Evolutionary conservation across 2,113 vertebrate species (phyloP).

Genomic region (Perca fluviatilis): DNA sequence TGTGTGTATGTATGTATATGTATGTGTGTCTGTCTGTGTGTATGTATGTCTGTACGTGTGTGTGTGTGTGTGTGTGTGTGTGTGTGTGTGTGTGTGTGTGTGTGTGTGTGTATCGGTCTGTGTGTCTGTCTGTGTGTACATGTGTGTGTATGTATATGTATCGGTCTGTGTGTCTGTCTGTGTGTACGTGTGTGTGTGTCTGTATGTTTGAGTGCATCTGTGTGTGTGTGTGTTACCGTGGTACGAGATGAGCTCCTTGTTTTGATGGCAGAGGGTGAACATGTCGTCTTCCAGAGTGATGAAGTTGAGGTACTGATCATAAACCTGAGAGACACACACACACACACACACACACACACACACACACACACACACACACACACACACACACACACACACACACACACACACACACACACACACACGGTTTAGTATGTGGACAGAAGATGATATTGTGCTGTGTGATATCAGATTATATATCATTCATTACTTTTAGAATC

Average conservation of each 20-base stretch:
- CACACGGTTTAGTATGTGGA: too few relatives aligned
- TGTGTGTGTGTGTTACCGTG: conserved; percentile 87
- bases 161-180: background rate
- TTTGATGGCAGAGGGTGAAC: conserved; percentile 97
- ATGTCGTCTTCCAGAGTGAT: conserved; percentile 99
- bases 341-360: conserved; percentile 10
- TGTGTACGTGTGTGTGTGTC: conserved; percentile 2
- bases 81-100: too few relatives aligned
- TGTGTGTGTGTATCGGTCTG: background rate
- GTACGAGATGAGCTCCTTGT: conserved; percentile 97
- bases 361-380: conserved; percentile 5
- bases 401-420: too few relatives aligned
- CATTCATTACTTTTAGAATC: too few relatives aligned
- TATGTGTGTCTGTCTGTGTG: too few relatives aligned
- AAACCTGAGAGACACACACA: conserved; percentile 86
- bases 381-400: too few relatives aligned
- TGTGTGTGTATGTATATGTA: background rate
- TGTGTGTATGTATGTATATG: too few relatives aligned
- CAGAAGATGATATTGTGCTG: too few relatives aligned
- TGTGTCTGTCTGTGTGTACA: background rate
- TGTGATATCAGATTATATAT: too few relatives aligned
- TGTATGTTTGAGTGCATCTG: background rate
- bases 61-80: too few relatives aligned
- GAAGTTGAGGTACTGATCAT: conserved; percentile 99
- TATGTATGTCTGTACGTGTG: too few relatives aligned